Evolutionary conservation across 2,888 invertebrate genomes (phyloP), one percentile per base, ranked within the genome.

Genomic region (Ochlodes sylvanus): DNA sequence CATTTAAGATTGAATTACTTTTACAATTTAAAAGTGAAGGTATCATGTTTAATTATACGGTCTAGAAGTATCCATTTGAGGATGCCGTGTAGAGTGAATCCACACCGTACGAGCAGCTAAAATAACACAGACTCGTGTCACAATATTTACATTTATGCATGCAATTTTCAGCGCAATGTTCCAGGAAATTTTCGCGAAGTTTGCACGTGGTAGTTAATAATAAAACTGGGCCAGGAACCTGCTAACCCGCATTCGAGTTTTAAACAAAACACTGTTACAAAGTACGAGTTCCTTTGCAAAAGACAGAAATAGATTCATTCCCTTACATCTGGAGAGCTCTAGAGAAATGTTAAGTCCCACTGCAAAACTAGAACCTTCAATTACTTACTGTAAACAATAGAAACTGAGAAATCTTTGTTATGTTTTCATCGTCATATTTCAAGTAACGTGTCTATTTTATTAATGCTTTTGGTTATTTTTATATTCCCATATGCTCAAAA

Each of bases 241-340:
- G 38, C 47, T 68, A 56, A 68, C 68, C 61, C 41, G 27, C 56
- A 68, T 68, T 56, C 38, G 15, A 62, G 27, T 17, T n/a, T 61
- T 56, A 68, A 47, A n/a, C 55, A 62, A 68, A 62, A 68, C 68
- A 68, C 9, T 62, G 62, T 68, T 68, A 34, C 68, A 62, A 62
- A 68, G 65, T 58, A 58, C 19, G 47, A 34, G 47, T 34, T 21
- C 50, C 55, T 62, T 21, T 68, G 50, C 62, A 50, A 9, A 68
- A 38, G 44, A 62, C 68, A 17, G 21, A 62, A 68, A 68, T 68
- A 68, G 56, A 56, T 62, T 61, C 15, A 34, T 56, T 68, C n/a
- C 61, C 34, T 55, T 61, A 34, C 50, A 19, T 50, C 50, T 9
- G 19, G 19, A 50, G 50, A 19, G 50, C 50, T 1, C 19, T 19